These are phyloP conservation scores for Suillia variegata DNA, from an alignment of 2,888 invertebrate genomes.

Conservation along the genomic window DNA sequence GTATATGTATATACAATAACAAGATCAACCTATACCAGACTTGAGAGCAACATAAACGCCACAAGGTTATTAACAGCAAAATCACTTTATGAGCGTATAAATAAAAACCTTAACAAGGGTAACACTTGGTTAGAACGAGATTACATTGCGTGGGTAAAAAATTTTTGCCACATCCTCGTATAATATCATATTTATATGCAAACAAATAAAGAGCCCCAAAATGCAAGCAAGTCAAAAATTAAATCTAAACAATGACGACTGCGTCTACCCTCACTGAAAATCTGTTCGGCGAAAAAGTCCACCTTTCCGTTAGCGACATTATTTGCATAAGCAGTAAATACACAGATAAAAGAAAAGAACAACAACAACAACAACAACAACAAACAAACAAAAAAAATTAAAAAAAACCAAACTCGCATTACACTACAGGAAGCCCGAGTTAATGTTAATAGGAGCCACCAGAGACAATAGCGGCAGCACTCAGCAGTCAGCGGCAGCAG, in stretches of 20 bases:
- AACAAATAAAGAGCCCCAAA: background rate
- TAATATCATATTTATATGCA: background rate
- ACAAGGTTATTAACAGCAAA: conserved; percentile 2
- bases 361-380: too few species aligned
- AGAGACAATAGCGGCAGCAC: background rate
- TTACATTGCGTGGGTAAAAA: background rate
- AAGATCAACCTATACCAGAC: too few species aligned
- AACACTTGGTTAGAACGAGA: background rate
- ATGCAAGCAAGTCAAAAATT: background rate
- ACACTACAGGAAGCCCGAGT: too few species aligned
- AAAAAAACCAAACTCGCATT: too few species aligned
- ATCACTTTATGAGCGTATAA: background rate
- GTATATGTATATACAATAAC: too few species aligned
- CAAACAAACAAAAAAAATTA: too few species aligned
- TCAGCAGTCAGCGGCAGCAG: too few species aligned
- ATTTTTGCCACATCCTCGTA: background rate
- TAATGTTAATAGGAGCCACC: too few species aligned
- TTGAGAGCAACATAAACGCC: background rate
- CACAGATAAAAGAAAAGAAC: too few species aligned
- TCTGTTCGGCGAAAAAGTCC: background rate
- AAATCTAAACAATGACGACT: background rate
- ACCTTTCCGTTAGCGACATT: conserved; percentile 9
- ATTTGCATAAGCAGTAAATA: background rate
- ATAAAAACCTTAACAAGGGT: conserved; percentile 8
- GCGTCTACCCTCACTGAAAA: background rate